Evolutionary conservation across 2,797 vertebrate species (phyloP).

Genomic region (Phalanger gymnotis): DNA sequence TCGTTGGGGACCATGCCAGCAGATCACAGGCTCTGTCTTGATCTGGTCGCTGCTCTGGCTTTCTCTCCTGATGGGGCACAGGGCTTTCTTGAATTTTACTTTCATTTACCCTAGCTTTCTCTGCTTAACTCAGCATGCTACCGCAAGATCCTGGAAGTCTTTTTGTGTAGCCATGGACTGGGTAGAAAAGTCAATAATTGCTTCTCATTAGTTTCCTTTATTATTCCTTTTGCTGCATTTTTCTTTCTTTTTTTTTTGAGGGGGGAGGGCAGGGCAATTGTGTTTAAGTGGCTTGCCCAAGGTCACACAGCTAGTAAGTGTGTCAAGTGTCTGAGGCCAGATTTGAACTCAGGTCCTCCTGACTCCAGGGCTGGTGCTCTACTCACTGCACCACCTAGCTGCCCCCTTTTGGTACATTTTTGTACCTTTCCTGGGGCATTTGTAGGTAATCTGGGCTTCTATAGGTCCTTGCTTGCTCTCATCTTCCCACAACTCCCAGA

Average conservation of each 20-base stretch:
- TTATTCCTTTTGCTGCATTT: neutral
- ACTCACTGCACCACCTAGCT: no score
- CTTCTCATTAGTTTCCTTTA: neutral
- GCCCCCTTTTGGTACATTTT: neutral
- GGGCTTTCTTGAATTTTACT: neutral
- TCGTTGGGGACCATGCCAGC: neutral
- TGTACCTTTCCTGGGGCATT: neutral
- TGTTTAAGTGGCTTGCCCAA: no score
- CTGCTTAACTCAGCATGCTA: neutral
- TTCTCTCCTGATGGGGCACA: neutral
- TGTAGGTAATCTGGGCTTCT: neutral
- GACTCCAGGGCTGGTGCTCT: no score
- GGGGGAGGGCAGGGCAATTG: no score
- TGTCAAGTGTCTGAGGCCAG: no score
- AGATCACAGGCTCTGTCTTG: neutral
- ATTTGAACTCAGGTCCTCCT: no score
- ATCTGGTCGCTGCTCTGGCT: neutral
- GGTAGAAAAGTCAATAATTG: neutral
- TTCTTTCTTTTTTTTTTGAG: no score
- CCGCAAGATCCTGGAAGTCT: neutral
- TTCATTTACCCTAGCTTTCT: neutral
- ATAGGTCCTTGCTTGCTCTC: neutral
- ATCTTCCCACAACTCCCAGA: neutral
- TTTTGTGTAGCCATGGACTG: neutral
- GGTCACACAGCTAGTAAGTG: no score